Evolutionary conservation across 1,140 invertebrate species (phyloP), one percentile per base, ranked within the genome.

Genomic region (Zaprionus lachaisei): DNA sequence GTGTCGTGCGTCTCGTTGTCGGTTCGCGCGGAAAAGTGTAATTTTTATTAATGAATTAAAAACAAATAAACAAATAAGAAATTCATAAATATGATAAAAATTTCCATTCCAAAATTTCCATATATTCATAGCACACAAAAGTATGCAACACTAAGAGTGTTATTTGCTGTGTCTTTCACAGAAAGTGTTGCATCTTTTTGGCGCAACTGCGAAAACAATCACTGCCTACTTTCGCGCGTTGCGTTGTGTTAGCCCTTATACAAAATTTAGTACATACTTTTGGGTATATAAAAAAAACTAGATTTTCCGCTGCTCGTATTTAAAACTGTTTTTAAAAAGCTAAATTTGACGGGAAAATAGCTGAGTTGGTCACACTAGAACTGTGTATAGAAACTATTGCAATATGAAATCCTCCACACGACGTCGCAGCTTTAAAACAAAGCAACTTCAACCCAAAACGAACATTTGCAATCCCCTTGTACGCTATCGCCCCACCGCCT

Each of bases 351-450:
- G 3, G 31, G 31, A 11, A 31, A 34, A 4, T 0, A 34, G 31
- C 31, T 34, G 3, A 34, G 0, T 34, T 9, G 9, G 9, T 9
- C 9, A 11, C 3, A 4, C 31, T 34, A 9, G 9, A 9, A 34
- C 9, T 34, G 31, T 9, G 31, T 34, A 34, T 11, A 34, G 9
- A 34, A 34, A 34, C 31, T 34, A 34, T 34, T 34, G 2, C 14
- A 54, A 65, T 70, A 69, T 92, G 83, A 92, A 92, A 71, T 65
- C 90, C 34, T 81, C 83, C 57, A 87, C 89, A 14, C 79, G 91
- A 58, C 91, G 91, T 7, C 85, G 89, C 61, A 92, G 91, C 76
- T 92, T 92, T 57, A 90, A 92, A 68, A 91, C 86, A 37, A 92
- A 92, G 72, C 79, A 54, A 15, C 73, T 49, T 0, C 72, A 77